phyloP scores from a whole-genome alignment of 2,888 invertebrate species.

The Sthenelais limicola region DNA sequence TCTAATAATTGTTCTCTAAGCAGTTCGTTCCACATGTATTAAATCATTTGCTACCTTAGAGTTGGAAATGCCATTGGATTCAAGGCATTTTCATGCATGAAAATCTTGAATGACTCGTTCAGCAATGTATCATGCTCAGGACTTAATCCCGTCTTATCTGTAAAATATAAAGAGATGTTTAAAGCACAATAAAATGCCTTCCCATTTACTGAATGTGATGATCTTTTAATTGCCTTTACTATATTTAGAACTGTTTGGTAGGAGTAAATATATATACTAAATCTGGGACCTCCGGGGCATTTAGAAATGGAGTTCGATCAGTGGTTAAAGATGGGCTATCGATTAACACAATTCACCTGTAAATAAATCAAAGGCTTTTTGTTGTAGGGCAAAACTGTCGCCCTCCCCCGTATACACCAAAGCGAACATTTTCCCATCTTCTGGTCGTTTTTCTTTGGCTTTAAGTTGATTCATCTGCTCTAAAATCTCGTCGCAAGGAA shows the following conservation, averaged over 20 bases:
- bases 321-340: too few relatives aligned
- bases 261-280: too few relatives aligned
- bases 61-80: conserved; percentile 68
- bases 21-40: too few relatives aligned
- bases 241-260: too few relatives aligned
- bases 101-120: conserved; percentile 61
- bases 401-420: conserved; percentile 65
- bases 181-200: background rate
- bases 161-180: conserved; percentile 33
- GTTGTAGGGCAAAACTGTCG: conserved; percentile 62
- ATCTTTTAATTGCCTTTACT: too few relatives aligned
- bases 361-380: conserved; percentile 62
- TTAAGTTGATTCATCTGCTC: conserved; percentile 58
- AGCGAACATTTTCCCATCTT: conserved; percentile 66
- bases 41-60: conserved; percentile 65
- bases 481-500: conserved; percentile 56
- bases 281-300: too few relatives aligned
- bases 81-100: conserved; percentile 69
- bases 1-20: too few relatives aligned
- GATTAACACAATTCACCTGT: conserved; percentile 50
- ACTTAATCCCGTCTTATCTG: conserved; percentile 63
- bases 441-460: conserved; percentile 56
- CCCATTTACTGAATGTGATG: background rate
- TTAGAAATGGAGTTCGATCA: too few relatives aligned
- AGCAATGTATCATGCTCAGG: conserved; percentile 64